Evolutionary conservation across 2,797 vertebrate species (phyloP).

Genomic region (Leucoraja ocellata): DNA sequence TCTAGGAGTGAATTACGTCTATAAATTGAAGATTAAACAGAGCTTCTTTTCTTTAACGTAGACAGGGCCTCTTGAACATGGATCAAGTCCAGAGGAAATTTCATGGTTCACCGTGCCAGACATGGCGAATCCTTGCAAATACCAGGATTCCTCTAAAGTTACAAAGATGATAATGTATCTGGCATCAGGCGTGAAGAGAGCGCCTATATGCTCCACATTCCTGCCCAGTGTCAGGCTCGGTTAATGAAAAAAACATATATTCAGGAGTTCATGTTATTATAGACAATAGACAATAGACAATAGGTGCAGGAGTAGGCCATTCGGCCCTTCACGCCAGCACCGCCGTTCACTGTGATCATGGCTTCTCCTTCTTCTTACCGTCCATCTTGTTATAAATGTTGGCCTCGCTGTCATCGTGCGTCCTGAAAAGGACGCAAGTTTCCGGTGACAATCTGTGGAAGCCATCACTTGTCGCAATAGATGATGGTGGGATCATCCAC

Average conservation of each 20-base stretch:
- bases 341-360: too few relatives aligned
- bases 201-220: not conserved
- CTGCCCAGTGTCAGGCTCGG: not conserved
- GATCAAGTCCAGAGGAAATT: conserved; percentile 9
- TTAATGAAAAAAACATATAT: conserved; percentile 7
- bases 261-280: not conserved
- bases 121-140: not conserved
- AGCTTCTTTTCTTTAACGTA: conserved; percentile 33
- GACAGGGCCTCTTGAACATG: conserved; percentile 31
- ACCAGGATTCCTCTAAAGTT: conserved; percentile 22
- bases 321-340: too few relatives aligned
- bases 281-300: too few relatives aligned
- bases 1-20: not conserved
- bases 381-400: too few relatives aligned
- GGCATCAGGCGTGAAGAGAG: not conserved
- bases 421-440: too few relatives aligned
- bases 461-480: too few relatives aligned
- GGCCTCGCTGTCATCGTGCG: too few relatives aligned
- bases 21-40: conserved; percentile 18
- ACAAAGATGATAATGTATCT: conserved; percentile 32
- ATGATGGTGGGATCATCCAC: too few relatives aligned
- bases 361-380: too few relatives aligned
- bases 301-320: too few relatives aligned
- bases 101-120: not conserved
- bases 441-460: too few relatives aligned